These are phyloP conservation scores for Saccostrea echinata DNA, from an alignment of 1,140 invertebrate species.

Conservation along the genomic window DNA sequence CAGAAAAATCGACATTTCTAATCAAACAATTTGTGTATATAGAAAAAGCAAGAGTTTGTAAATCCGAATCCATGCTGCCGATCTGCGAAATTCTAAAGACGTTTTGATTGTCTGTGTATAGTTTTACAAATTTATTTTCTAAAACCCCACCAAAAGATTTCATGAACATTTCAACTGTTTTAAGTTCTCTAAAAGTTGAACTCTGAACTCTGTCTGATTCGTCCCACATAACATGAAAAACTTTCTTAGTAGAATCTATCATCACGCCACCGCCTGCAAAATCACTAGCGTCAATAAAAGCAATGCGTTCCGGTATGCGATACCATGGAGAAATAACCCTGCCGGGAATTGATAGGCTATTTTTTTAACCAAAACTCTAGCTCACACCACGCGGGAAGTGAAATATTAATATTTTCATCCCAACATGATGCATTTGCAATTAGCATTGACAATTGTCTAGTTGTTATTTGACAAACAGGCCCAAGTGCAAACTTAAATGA, in stretches of 20 bases:
- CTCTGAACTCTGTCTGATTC: background rate
- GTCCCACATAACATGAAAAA: conserved; percentile 30
- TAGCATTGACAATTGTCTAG: conserved; percentile 14
- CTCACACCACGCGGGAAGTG: background rate
- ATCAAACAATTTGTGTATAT: too few relatives aligned
- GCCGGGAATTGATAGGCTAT: background rate
- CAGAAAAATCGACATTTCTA: too few relatives aligned
- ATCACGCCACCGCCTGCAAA: background rate
- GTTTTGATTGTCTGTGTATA: too few relatives aligned
- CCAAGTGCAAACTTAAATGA: conserved; percentile 41
- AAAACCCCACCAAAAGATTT: too few relatives aligned
- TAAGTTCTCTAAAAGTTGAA: conserved; percentile 43
- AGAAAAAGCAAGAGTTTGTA: too few relatives aligned
- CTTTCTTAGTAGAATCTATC: background rate
- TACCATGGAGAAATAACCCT: background rate
- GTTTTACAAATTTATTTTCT: too few relatives aligned
- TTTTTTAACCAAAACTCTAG: conserved; percentile 38
- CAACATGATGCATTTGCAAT: conserved; percentile 20
- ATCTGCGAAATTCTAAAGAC: too few relatives aligned
- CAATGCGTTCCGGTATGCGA: background rate
- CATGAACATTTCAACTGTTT: too few relatives aligned
- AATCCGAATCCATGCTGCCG: too few relatives aligned
- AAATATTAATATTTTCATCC: conserved; percentile 21
- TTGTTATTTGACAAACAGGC: conserved; percentile 36
- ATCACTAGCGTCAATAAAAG: conserved; percentile 36